Percentiles rank a stretch among this genome's conserved stretches.
These are phyloP conservation scores for Pseudotriccus pelzelni DNA, from an alignment of 2,797 vertebrate species.

Conservation along the genomic window DNA sequence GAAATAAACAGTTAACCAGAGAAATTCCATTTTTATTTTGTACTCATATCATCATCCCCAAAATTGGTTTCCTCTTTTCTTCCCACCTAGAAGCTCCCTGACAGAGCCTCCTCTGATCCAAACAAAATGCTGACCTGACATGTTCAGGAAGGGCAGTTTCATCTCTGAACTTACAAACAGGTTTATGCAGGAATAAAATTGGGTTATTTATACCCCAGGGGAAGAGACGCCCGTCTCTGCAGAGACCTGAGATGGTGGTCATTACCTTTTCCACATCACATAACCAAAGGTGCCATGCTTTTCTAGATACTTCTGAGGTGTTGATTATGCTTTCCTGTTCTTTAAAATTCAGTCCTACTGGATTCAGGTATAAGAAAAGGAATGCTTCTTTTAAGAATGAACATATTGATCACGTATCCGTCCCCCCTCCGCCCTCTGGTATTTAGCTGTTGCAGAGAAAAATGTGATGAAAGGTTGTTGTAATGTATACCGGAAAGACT, in stretches of 20 bases:
- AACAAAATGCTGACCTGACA: not conserved
- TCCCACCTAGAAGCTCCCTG: not conserved
- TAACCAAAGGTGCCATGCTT: not conserved
- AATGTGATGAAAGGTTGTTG: not conserved
- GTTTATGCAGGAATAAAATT: not conserved
- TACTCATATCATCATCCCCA: not conserved
- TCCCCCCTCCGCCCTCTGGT: fast-evolving
- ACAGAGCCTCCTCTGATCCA: not conserved
- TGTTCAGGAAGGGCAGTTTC: not conserved
- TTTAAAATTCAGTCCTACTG: not conserved
- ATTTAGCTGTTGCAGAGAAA: not conserved
- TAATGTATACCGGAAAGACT: not conserved
- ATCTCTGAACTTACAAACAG: not conserved
- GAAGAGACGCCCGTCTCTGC: not conserved
- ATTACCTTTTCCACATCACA: not conserved
- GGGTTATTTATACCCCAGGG: not conserved
- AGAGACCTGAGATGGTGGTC: not conserved
- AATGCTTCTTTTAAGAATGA: not conserved
- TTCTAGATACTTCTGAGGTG: not conserved
- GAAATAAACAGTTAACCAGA: not conserved
- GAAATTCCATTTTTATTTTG: not conserved
- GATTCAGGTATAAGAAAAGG: not conserved
- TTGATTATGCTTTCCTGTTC: not conserved
- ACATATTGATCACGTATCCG: not conserved
- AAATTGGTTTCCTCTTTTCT: not conserved